Evolutionary conservation across 2,888 invertebrate genomes (phyloP).

Genomic region (Tetheella fluctuosa): DNA sequence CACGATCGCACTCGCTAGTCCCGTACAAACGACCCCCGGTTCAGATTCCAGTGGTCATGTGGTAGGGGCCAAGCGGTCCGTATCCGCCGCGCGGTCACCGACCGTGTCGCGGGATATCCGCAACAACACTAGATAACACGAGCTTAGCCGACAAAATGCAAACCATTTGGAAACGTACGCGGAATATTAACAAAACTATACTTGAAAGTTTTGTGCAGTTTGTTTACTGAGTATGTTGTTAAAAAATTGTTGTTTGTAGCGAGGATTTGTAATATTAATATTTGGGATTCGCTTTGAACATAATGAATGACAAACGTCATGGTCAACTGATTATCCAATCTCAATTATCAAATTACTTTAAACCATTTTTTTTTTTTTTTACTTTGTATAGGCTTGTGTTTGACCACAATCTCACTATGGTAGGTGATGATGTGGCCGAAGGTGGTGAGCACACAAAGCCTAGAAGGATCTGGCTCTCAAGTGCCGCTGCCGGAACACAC

Average conservation of each 20-base stretch:
- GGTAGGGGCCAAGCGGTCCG: constrained; percentile 3
- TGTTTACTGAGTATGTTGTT: constrained; percentile 4
- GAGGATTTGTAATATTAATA: no score
- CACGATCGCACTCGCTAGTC: background rate
- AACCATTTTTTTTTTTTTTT: no score
- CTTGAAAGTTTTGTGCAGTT: background rate
- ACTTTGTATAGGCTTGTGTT: no score
- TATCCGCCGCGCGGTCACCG: constrained; percentile 14
- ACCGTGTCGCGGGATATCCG: constrained; percentile 17
- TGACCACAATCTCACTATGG: no score
- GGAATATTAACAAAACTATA: constrained; percentile 14
- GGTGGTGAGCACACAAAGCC: no score
- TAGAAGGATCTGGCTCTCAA: no score
- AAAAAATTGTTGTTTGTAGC: background rate
- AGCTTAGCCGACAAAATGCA: constrained; percentile 17
- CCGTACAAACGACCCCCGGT: background rate
- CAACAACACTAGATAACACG: constrained; percentile 17
- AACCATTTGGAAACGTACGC: constrained; percentile 15
- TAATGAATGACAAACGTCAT: no score
- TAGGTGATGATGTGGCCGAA: no score
- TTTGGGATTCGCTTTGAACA: no score
- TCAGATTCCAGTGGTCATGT: background rate
- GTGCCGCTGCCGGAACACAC: no score
- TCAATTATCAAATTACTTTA: no score
- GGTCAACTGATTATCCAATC: no score